These are phyloP conservation scores for Origma solitaria DNA, from an alignment of 2,113 vertebrate genomes.

Conservation along the genomic window DNA sequence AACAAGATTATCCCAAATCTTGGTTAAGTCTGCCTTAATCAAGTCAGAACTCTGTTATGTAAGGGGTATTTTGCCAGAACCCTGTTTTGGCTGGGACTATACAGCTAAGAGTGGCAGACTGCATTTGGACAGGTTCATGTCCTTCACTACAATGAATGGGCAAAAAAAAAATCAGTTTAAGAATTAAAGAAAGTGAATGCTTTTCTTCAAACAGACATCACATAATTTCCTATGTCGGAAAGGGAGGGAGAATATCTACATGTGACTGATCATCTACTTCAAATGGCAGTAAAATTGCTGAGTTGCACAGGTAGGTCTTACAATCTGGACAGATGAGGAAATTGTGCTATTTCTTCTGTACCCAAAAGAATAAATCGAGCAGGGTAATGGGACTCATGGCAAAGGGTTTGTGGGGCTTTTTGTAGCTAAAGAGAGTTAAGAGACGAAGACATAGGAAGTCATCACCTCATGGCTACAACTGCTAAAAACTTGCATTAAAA, in stretches of 20 bases:
- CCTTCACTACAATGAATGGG: neutral
- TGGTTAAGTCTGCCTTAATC: neutral
- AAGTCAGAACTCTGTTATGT: neutral
- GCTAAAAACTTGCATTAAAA: neutral
- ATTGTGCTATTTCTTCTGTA: neutral
- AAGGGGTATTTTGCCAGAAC: neutral
- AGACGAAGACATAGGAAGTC: neutral
- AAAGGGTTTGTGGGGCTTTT: neutral
- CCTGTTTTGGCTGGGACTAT: neutral
- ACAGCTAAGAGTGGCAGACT: neutral
- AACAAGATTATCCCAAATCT: neutral
- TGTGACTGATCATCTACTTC: neutral
- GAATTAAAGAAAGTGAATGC: neutral
- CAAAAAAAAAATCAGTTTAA: neutral
- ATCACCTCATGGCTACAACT: neutral
- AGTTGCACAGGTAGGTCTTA: neutral
- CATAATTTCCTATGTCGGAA: neutral
- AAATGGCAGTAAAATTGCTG: neutral
- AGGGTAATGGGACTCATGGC: neutral
- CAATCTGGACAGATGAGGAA: neutral
- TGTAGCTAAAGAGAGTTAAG: neutral
- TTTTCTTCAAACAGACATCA: neutral
- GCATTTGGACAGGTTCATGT: neutral
- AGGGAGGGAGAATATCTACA: neutral
- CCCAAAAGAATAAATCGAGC: neutral